These are phyloP conservation scores for Pipa parva DNA, from an alignment of 2,113 vertebrate genomes.

Conservation along the genomic window DNA sequence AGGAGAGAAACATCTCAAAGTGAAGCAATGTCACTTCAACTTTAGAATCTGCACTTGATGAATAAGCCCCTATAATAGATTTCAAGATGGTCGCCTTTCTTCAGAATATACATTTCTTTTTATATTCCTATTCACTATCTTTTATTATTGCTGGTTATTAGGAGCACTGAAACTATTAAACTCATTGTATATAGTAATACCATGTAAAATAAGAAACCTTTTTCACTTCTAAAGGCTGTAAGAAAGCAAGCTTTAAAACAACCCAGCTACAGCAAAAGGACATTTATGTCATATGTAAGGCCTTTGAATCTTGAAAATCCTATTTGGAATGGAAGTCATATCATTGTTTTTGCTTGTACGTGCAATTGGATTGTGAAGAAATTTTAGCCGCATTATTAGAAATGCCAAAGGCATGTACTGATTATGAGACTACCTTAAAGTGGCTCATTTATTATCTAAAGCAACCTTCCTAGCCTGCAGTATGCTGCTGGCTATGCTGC, in stretches of 20 bases:
- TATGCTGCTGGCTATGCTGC: conserved; percentile 4
- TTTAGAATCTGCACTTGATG: too few relatives aligned
- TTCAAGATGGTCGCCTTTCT: not conserved
- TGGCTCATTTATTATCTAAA: conserved; percentile 21
- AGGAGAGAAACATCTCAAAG: too few relatives aligned
- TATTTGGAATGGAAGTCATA: conserved; percentile 1
- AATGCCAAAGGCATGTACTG: conserved; percentile 32
- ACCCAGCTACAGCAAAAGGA: conserved; percentile 9
- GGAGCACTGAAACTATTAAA: conserved; percentile 4
- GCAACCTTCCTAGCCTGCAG: conserved; percentile 29
- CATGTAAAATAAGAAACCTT: conserved; percentile 12
- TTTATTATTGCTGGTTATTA: not conserved
- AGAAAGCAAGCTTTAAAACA: conserved; percentile 16
- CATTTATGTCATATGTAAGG: conserved; percentile 15
- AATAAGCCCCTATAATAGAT: too few relatives aligned
- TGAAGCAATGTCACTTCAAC: too few relatives aligned
- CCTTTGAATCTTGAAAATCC: not conserved
- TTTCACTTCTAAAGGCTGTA: not conserved
- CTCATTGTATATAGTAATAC: conserved; percentile 9
- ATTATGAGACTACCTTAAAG: conserved; percentile 18
- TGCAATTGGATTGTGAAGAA: conserved; percentile 27
- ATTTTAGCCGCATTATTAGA: conserved; percentile 23
- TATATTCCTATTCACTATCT: not conserved
- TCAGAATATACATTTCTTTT: not conserved
- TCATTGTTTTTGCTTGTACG: conserved; percentile 6